Base-by-base conservation (phyloP, 2,113 vertebrate species). In the Pseudonaja textilis region DNA sequence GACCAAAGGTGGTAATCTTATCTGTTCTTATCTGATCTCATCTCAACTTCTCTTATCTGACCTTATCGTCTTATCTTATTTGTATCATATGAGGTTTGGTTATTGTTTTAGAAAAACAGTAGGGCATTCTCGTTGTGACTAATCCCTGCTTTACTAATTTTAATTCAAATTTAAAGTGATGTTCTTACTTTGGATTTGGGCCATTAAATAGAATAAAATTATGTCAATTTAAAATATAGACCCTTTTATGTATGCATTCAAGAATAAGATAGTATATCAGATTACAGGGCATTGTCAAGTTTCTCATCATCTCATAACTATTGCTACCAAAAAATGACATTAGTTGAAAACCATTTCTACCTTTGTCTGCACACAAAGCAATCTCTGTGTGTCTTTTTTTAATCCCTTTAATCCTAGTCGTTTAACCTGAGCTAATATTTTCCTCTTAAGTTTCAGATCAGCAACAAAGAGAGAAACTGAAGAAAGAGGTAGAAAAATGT, bases 401-500 rank as follows among this genome's bases (percentile, higher is more conserved):
- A 25, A 56, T 42, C 50, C 42, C 34, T 29, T 86, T 8, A 93
- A 90, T 94, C 88, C 52, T 3, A 1, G 64, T 81, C 42, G 56
- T 25, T 92, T 95, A 85, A 69, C 23, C 61, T 16, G 18, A 23
- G 34, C 55, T 94, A 5, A 96, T 92, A 96, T 86, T 95, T 93
- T n/a, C 29, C 10, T 45, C 91, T 47, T 93, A 95, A 99, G 99
- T 99, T 97, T 97, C 97, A 90, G 99, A 99, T 96, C 98, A 98
- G 90, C 97, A 98, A 95, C 98, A 97, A 94, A 97, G 97, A 96
- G 98, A 98, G 86, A 98, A 96, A 94, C 94, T 98, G 69, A 98
- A 94, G 96, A 98, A 97, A 95, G 97, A 97, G 87, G 91, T 97
- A 88, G 93, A 95, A 93, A 95, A 16, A 22, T 96, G 93, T 95